phyloP scores from a whole-genome alignment of 53 echinoderm and acorn worm genomes.

The Paracentrotus lividus region DNA sequence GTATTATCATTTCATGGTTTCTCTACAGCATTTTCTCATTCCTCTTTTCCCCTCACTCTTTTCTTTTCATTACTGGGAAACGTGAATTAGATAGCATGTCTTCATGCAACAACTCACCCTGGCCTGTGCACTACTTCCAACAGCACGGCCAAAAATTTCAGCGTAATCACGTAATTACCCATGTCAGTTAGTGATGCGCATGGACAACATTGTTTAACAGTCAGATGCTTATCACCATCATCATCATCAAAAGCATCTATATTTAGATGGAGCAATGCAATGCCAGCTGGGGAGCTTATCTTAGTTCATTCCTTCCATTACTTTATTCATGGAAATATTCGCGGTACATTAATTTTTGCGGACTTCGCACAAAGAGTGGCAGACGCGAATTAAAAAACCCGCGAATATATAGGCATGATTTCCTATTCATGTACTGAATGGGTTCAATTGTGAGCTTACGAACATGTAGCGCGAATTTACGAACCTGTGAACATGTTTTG shows the following conservation, averaged over 20 bases:
- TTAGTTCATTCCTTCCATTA: background rate
- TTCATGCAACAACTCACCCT: background rate
- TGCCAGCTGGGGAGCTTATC: background rate
- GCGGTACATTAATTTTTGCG: too few relatives aligned
- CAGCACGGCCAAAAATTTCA: background rate
- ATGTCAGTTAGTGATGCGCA: conserved; percentile 12
- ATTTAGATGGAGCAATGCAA: background rate
- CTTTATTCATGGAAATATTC: background rate
- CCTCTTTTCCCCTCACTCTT: background rate
- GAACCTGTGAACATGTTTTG: too few relatives aligned
- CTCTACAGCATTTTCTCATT: too few relatives aligned
- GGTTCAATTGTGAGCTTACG: too few relatives aligned
- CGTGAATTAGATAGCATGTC: background rate
- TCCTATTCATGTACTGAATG: too few relatives aligned
- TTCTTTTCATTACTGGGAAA: background rate
- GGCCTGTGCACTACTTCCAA: background rate
- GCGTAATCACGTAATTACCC: background rate
- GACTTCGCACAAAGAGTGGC: too few relatives aligned
- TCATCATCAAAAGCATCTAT: background rate
- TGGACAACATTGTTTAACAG: conserved; percentile 37
- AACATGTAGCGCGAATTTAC: too few relatives aligned
- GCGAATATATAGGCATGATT: too few relatives aligned
- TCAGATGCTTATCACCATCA: conserved; percentile 10
- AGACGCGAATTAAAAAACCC: too few relatives aligned
- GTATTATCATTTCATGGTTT: too few relatives aligned